Percentiles rank a stretch among this genome's conserved stretches.
Evolutionary conservation across 2,888 invertebrate genomes (phyloP).

Genomic region (Sarcophaga rosellei): DNA sequence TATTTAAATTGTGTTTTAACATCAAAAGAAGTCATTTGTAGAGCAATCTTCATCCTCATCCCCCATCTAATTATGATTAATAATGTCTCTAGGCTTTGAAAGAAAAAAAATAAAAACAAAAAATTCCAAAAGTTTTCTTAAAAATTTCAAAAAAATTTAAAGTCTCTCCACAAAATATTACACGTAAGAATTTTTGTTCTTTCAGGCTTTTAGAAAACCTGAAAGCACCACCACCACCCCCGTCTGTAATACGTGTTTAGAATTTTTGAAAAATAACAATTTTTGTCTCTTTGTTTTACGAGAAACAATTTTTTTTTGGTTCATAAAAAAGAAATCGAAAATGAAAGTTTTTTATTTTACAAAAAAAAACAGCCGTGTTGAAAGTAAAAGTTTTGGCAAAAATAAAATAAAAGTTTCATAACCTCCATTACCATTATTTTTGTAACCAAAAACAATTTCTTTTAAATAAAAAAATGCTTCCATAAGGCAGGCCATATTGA

Average conservation of each 20-base stretch:
- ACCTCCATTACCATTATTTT: background rate
- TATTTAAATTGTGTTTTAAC: too few species aligned
- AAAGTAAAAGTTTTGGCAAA: background rate
- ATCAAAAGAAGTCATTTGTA: too few species aligned
- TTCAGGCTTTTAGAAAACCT: background rate
- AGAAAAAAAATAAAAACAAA: background rate
- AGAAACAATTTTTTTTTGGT: too few species aligned
- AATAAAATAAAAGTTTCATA: background rate
- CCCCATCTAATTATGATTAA: too few species aligned
- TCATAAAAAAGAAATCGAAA: background rate
- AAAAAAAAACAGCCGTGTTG: background rate
- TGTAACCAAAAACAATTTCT: background rate
- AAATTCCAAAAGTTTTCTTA: too few species aligned
- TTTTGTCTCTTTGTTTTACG: background rate
- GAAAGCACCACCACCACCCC: background rate
- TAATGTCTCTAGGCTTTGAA: background rate
- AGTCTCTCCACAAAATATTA: too few species aligned
- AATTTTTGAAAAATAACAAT: slow-evolving; percentile 10
- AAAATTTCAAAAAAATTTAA: too few species aligned
- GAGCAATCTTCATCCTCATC: too few species aligned
- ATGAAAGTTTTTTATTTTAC: background rate
- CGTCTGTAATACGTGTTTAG: slow-evolving; percentile 34
- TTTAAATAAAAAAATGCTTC: background rate
- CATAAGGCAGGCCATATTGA: background rate
- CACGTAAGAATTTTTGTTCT: background rate